Percentiles rank a stretch among this genome's conserved stretches.
Conservation (phyloP, 2,113 vertebrate genomes). For the Alces alces region DNA sequence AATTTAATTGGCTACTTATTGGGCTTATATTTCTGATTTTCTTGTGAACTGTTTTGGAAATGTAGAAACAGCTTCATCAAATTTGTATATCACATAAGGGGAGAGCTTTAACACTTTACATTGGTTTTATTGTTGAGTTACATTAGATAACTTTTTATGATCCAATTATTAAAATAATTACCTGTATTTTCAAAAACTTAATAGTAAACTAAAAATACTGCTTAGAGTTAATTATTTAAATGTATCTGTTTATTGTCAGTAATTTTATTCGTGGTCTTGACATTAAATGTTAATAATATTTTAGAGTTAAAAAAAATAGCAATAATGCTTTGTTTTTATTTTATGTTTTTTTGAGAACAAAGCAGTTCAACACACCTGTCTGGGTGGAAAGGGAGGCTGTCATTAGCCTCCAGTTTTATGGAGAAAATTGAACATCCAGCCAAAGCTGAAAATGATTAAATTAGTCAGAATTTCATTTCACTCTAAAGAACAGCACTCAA, state of each 20-base stretch:
- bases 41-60: conserved; percentile 60
- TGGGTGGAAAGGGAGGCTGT: neutral
- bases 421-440: neutral
- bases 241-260: neutral
- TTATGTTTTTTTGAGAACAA: neutral
- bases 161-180: neutral
- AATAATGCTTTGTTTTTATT: neutral
- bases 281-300: neutral
- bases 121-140: conserved; percentile 58
- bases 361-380: neutral
- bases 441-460: neutral
- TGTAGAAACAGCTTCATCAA: neutral
- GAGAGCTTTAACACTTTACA: conserved; percentile 35
- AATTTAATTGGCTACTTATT: conserved; percentile 66
- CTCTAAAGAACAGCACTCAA: neutral
- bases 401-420: neutral
- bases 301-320: neutral
- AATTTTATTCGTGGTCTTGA: neutral
- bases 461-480: neutral
- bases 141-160: conserved; percentile 40
- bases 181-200: neutral
- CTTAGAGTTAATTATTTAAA: neutral
- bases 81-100: neutral
- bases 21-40: conserved; percentile 52
- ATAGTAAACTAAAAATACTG: neutral